phyloP scores from a whole-genome alignment of 1,140 invertebrate species.

The Gryllus bimaculatus region DNA sequence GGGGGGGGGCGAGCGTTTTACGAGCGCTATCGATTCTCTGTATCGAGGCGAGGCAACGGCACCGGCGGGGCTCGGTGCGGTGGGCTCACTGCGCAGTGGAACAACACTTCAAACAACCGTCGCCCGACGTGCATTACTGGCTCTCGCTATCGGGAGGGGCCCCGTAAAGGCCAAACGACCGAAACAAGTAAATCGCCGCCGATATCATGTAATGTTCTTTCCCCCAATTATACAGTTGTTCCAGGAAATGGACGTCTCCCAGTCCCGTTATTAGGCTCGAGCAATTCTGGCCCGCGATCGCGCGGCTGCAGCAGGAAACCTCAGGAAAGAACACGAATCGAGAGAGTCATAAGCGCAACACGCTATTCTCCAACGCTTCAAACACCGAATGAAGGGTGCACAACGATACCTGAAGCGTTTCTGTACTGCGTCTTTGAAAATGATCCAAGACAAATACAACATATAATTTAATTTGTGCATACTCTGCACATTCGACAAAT shows the following conservation, averaged over 20 bases:
- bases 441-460: too few relatives aligned
- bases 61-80: too few relatives aligned
- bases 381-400: too few relatives aligned
- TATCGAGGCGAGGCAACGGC: too few relatives aligned
- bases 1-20: not conserved
- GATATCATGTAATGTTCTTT: not conserved
- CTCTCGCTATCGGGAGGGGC: not conserved
- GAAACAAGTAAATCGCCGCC: not conserved
- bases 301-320: too few relatives aligned
- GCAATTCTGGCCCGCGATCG: not conserved
- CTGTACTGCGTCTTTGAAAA: too few relatives aligned
- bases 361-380: too few relatives aligned
- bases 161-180: not conserved
- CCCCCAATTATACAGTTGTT: conserved; percentile 1
- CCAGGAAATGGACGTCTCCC: not conserved
- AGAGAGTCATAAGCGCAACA: too few relatives aligned
- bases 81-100: not conserved
- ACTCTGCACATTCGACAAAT: too few relatives aligned
- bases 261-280: not conserved
- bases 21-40: not conserved
- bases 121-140: not conserved
- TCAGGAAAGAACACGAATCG: too few relatives aligned
- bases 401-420: too few relatives aligned
- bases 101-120: not conserved
- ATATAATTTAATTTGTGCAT: too few relatives aligned